Percentiles rank a stretch among this genome's conserved stretches.
phyloP scores from a whole-genome alignment of 2,113 vertebrate species.

The Eonycteris spelaea region DNA sequence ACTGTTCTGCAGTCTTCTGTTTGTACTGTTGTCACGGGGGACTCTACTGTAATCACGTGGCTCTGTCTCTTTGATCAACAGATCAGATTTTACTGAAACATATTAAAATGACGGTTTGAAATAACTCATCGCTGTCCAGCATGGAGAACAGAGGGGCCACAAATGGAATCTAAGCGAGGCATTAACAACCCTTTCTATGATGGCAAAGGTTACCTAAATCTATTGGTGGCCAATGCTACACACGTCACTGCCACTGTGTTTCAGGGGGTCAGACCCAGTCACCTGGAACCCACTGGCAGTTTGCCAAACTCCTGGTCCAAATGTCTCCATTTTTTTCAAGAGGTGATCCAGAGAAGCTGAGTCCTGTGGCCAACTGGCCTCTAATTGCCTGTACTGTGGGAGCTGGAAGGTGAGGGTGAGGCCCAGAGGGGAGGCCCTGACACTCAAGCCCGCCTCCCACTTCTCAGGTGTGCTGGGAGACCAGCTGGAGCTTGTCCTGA shows the following conservation, averaged over 20 bases:
- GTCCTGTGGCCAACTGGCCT: not conserved
- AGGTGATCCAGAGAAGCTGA: not conserved
- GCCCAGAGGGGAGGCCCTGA: not conserved
- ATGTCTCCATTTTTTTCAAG: not conserved
- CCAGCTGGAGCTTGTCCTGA: slow-evolving; percentile 39
- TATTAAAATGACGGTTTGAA: not conserved
- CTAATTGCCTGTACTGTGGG: not conserved
- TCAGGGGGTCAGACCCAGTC: not conserved
- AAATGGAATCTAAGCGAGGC: not conserved
- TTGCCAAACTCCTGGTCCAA: not conserved
- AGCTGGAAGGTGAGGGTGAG: not conserved
- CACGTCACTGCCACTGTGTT: not conserved
- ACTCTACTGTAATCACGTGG: not conserved
- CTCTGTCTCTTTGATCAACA: not conserved
- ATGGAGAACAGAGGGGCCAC: not conserved
- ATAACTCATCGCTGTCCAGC: not conserved
- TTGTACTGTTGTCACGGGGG: not conserved
- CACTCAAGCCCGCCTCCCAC: not conserved
- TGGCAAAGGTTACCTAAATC: not conserved
- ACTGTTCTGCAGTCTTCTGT: not conserved
- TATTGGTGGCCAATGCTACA: not conserved
- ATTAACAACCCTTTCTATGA: not conserved
- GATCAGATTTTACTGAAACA: not conserved
- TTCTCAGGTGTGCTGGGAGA: not conserved
- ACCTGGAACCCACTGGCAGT: not conserved